Percentiles rank a stretch among this genome's conserved stretches.
Conservation (phyloP, 2,888 invertebrate genomes). For the Desoria tigrina region DNA sequence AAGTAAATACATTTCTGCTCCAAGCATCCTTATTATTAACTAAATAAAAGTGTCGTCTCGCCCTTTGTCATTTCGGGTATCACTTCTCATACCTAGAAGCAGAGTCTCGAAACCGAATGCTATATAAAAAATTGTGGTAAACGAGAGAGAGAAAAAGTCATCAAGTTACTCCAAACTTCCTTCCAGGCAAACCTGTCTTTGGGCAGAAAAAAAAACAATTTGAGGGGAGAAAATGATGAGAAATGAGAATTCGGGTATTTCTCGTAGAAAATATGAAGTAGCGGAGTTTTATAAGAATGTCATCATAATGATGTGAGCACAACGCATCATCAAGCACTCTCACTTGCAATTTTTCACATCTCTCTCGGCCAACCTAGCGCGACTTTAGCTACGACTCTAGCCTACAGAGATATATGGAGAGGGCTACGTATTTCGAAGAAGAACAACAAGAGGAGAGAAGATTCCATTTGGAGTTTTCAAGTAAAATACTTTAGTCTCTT, state of each 20-base stretch:
- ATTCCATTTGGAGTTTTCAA: conserved; percentile 3
- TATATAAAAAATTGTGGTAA: no score
- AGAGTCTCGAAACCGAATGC: no score
- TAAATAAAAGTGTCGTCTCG: no score
- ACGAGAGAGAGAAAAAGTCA: no score
- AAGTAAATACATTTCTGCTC: no score
- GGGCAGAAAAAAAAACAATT: conserved; percentile 14
- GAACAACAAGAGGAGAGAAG: background rate
- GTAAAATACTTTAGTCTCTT: conserved; percentile 4
- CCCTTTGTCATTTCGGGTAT: no score
- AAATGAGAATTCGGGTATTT: conserved; percentile 20
- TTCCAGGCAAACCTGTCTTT: no score
- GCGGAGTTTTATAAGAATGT: conserved; percentile 16
- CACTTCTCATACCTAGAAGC: no score
- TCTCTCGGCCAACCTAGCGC: conserved; percentile 20
- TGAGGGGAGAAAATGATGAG: conserved; percentile 6
- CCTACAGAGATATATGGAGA: no score
- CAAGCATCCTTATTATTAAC: no score
- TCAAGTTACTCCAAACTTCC: no score
- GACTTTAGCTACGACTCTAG: no score
- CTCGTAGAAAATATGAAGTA: conserved; percentile 19
- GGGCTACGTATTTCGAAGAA: background rate
- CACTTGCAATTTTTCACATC: conserved; percentile 35
- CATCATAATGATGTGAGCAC: conserved; percentile 36
- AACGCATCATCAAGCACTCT: conserved; percentile 31